phyloP scores from a whole-genome alignment of 2,797 vertebrate genomes.

The Alauda arvensis region DNA sequence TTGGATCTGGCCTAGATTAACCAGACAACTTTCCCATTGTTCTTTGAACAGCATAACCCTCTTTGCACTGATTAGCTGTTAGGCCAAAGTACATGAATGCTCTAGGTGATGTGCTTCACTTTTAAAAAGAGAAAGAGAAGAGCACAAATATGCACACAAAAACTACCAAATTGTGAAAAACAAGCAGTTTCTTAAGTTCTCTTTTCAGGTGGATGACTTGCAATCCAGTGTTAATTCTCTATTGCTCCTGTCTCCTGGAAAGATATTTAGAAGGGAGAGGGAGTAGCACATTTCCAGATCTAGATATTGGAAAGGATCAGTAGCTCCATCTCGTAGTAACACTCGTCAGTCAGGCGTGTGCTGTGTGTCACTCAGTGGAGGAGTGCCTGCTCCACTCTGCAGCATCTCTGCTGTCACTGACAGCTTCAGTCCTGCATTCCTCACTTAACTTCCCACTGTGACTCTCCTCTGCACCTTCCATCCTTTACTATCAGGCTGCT shows the following conservation, averaged over 20 bases:
- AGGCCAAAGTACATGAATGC: not conserved
- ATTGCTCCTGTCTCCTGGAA: not conserved
- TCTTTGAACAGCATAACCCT: not conserved
- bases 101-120: not conserved
- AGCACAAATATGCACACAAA: not conserved
- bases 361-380: constrained; percentile 26
- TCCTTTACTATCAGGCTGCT: not conserved
- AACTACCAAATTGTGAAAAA: not conserved
- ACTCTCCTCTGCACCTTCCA: not conserved
- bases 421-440: not conserved
- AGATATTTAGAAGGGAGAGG: not conserved
- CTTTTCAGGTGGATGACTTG: not conserved
- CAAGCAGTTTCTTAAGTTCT: not conserved
- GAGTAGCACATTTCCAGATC: not conserved
- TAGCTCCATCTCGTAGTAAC: constrained; percentile 25
- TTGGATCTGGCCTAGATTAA: not conserved
- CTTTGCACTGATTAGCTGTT: not conserved
- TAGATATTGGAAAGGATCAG: constrained; percentile 10
- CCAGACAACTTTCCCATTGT: not conserved
- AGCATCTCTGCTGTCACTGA: not conserved
- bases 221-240: not conserved
- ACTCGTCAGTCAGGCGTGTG: not conserved
- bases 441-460: not conserved
- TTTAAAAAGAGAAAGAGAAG: not conserved
- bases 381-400: not conserved